A percentile compares a stretch with the other conserved stretches of the same genome.
phyloP scores from a whole-genome alignment of 2,113 vertebrate genomes.

The Acinonyx jubatus region DNA sequence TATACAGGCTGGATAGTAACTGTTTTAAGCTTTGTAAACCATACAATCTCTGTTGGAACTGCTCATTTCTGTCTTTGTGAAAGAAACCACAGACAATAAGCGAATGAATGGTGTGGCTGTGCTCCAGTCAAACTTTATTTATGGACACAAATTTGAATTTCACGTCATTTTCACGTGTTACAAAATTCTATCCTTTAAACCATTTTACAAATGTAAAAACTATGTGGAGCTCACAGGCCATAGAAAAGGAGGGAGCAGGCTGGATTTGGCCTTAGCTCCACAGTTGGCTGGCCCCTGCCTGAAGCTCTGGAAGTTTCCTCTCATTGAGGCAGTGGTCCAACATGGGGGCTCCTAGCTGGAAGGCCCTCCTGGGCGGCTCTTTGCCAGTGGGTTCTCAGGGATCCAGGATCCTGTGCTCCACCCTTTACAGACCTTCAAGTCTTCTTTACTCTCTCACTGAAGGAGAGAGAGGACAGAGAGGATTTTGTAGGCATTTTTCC shows the following conservation, averaged over 20 bases:
- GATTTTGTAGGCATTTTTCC: not conserved
- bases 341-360: not conserved
- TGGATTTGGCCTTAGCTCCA: not conserved
- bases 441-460: not conserved
- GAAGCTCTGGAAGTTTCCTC: not conserved
- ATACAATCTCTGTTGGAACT: not conserved
- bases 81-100: not conserved
- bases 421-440: not conserved
- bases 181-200: not conserved
- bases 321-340: too few relatives aligned
- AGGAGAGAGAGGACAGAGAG: not conserved
- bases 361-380: not conserved
- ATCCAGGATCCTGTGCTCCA: fast-evolving
- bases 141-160: not conserved
- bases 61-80: not conserved
- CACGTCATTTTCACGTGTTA: not conserved
- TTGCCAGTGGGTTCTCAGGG: not conserved
- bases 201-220: not conserved
- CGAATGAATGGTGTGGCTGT: too few relatives aligned
- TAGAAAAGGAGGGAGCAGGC: not conserved
- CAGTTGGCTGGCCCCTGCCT: not conserved
- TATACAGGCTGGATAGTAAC: not conserved
- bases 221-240: not conserved
- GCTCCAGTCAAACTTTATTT: not conserved
- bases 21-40: not conserved